A percentile compares a stretch with the other conserved stretches of the same genome.
phyloP scores from a whole-genome alignment of 1,140 invertebrate genomes.

The Neotoxoptera formosana region DNA sequence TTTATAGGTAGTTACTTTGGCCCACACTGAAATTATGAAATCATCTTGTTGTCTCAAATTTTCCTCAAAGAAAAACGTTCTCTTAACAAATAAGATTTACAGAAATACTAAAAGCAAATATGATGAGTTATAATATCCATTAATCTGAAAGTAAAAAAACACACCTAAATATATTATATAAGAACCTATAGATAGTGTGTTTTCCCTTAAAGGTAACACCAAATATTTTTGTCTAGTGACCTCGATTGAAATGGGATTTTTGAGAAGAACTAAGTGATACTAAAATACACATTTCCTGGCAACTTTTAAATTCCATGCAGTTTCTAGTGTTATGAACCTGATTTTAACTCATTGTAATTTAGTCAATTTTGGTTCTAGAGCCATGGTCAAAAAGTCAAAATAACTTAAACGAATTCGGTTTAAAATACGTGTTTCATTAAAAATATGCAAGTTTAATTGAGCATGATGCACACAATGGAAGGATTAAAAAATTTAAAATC shows the following conservation, averaged over 20 bases:
- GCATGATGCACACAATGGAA: too few species aligned
- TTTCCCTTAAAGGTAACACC: background rate
- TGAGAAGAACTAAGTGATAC: background rate
- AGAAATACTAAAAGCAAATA: background rate
- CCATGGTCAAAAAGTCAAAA: background rate
- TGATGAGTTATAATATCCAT: background rate
- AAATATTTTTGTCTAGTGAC: background rate
- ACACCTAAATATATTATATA: background rate
- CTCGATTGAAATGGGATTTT: background rate
- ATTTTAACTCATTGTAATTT: background rate
- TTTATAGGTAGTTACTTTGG: background rate
- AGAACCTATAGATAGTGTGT: background rate
- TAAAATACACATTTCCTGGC: background rate
- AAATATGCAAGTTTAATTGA: too few species aligned
- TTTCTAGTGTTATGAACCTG: background rate
- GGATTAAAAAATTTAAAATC: background rate
- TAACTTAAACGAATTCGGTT: background rate
- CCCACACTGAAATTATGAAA: background rate
- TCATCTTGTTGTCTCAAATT: background rate
- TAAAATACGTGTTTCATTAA: background rate
- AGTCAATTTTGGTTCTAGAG: background rate
- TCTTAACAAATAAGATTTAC: background rate
- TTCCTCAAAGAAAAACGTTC: background rate
- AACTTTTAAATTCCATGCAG: background rate
- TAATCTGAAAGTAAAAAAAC: background rate